Evolutionary conservation across 2,113 vertebrate species (phyloP).

Genomic region (Abramis brama): DNA sequence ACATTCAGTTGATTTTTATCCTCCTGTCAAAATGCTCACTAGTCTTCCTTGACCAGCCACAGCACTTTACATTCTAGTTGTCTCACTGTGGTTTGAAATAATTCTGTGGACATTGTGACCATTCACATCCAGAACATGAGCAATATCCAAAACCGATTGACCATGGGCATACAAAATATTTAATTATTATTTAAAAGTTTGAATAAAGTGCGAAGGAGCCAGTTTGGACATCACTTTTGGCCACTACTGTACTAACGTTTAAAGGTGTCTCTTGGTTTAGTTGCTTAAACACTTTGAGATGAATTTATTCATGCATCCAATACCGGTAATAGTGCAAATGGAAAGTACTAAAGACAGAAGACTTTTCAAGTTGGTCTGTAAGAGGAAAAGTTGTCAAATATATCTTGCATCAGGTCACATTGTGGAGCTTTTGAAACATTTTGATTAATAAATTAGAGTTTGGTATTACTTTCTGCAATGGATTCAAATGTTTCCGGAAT

Average conservation of each 20-base stretch:
- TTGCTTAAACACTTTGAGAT: not conserved
- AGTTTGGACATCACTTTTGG: no score
- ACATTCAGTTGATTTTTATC: no score
- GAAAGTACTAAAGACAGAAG: not conserved
- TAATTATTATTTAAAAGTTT: no score
- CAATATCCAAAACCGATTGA: no score
- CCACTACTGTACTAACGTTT: not conserved
- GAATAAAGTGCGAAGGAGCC: no score
- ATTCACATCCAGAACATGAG: no score
- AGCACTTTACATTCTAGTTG: no score
- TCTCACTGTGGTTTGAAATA: no score
- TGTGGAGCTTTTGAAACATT: not conserved
- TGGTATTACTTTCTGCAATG: not conserved
- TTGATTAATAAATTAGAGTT: not conserved
- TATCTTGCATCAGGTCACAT: not conserved
- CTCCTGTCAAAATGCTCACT: no score
- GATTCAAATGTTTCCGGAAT: not conserved
- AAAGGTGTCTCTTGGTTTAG: not conserved
- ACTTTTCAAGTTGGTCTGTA: not conserved
- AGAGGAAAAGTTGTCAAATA: not conserved
- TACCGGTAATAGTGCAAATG: not conserved
- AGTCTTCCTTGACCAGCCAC: no score
- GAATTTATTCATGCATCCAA: not conserved
- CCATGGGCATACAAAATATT: no score
- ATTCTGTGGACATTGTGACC: no score